phyloP scores from a whole-genome alignment of 2,113 vertebrate species.

The Microtus pennsylvanicus region DNA sequence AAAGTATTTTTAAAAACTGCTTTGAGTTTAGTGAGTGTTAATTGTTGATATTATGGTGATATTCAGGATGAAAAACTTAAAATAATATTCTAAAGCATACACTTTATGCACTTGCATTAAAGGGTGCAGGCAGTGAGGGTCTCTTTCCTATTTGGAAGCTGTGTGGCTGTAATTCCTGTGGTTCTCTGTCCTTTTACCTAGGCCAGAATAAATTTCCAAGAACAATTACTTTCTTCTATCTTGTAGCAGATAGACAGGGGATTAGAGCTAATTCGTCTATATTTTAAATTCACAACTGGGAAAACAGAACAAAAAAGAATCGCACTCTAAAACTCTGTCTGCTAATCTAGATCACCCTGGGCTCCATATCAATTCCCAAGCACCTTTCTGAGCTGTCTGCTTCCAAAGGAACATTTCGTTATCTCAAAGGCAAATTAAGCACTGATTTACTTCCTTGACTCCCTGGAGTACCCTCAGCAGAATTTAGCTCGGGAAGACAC shows the following conservation, averaged over 20 bases:
- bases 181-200: conserved; percentile 42
- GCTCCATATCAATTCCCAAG: neutral
- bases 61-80: conserved; percentile 24
- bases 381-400: conserved; percentile 40
- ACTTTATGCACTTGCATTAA: neutral
- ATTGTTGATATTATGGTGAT: neutral
- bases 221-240: conserved; percentile 57
- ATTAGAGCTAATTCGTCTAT: conserved; percentile 57
- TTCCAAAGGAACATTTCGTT: conserved; percentile 13
- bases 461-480: neutral
- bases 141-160: neutral
- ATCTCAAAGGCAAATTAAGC: conserved; percentile 38
- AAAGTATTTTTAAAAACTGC: neutral
- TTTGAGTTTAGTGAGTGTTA: conserved; percentile 3
- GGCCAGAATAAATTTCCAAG: conserved; percentile 58
- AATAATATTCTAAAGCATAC: neutral
- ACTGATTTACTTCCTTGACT: neutral
- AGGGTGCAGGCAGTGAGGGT: neutral
- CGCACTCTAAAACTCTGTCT: conserved; percentile 46
- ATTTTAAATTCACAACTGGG: conserved; percentile 58
- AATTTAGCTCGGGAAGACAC: neutral
- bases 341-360: conserved; percentile 1
- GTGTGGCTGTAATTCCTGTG: neutral
- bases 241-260: neutral
- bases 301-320: conserved; percentile 53